Conservation (phyloP, 2,888 invertebrate genomes). For the Capitulum mitella region DNA sequence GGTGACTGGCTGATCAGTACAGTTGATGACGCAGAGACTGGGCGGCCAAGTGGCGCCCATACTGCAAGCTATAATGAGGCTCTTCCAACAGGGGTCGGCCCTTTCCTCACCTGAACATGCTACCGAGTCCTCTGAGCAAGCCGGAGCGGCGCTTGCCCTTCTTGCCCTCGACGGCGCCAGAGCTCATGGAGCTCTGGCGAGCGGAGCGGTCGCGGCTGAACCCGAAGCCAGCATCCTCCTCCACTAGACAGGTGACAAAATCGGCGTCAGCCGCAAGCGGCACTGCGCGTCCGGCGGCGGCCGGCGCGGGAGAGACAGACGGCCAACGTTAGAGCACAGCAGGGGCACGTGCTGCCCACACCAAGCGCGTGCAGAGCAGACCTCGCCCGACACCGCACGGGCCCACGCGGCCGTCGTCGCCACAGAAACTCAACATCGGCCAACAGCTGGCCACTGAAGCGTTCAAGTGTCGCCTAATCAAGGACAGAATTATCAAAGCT, state of each 20-base stretch:
- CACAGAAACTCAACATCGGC: too few relatives aligned
- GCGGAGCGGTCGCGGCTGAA: slow-evolving; percentile 39
- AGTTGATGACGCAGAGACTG: too few relatives aligned
- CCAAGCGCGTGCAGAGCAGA: background rate
- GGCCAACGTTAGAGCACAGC: background rate
- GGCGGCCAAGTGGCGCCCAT: too few relatives aligned
- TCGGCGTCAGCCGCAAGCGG: background rate
- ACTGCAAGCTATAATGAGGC: too few relatives aligned
- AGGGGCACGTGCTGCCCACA: background rate
- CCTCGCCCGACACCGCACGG: background rate
- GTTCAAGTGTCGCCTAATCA: too few relatives aligned
- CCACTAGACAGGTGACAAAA: slow-evolving; percentile 37
- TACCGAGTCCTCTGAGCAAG: slow-evolving; percentile 67
- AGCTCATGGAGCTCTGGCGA: slow-evolving; percentile 35
- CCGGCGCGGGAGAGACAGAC: background rate
- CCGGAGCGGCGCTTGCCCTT: slow-evolving; percentile 49
- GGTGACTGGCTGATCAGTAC: slow-evolving; percentile 38
- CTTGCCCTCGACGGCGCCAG: slow-evolving; percentile 38
- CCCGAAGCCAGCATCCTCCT: slow-evolving; percentile 38
- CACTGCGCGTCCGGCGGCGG: background rate
- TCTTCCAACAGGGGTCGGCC: too few relatives aligned
- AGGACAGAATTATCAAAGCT: too few relatives aligned
- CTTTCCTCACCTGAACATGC: slow-evolving; percentile 60
- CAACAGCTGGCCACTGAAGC: too few relatives aligned
- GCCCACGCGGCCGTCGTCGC: too few relatives aligned